Evolutionary conservation across 2,888 invertebrate genomes (phyloP).

Genomic region (Parnassius mnemosyne): DNA sequence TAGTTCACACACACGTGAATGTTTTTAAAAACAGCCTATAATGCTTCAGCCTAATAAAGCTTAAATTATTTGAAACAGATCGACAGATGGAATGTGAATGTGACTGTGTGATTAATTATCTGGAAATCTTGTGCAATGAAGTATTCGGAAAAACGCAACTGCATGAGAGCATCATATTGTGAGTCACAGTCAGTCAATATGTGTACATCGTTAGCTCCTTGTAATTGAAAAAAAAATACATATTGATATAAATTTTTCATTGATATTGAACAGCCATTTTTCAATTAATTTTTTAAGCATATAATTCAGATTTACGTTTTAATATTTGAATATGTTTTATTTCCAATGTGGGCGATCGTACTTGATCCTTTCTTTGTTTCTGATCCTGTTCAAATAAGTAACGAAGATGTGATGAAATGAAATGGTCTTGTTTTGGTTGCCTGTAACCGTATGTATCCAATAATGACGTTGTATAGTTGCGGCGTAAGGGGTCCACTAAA

Average conservation of each 20-base stretch:
- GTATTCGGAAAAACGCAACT: conserved; percentile 7
- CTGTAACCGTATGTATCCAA: too few species aligned
- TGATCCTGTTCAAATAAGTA: background rate
- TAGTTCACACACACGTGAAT: too few species aligned
- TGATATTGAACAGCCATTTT: conserved; percentile 14
- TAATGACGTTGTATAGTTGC: too few species aligned
- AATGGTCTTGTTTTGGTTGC: too few species aligned
- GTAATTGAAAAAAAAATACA: conserved; percentile 15
- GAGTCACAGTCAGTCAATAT: background rate
- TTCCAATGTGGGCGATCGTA: background rate
- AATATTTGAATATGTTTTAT: conserved; percentile 3
- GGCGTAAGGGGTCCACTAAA: too few species aligned
- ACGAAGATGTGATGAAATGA: too few species aligned
- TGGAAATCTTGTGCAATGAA: background rate
- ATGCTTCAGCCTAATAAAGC: too few species aligned
- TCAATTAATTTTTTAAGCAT: conserved; percentile 12
- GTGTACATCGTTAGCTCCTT: conserved; percentile 10
- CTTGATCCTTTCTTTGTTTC: background rate
- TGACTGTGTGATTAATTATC: too few species aligned
- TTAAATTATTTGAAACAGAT: background rate
- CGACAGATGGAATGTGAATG: too few species aligned
- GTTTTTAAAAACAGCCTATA: too few species aligned
- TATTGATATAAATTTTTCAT: conserved; percentile 9
- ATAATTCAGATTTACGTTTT: conserved; percentile 6
- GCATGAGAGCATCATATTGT: conserved; percentile 6